A percentile compares a stretch with the other conserved stretches of the same genome.
These are phyloP conservation scores for Enteromius paludinosus DNA, from an alignment of 2,797 vertebrate genomes.

Conservation along the genomic window DNA sequence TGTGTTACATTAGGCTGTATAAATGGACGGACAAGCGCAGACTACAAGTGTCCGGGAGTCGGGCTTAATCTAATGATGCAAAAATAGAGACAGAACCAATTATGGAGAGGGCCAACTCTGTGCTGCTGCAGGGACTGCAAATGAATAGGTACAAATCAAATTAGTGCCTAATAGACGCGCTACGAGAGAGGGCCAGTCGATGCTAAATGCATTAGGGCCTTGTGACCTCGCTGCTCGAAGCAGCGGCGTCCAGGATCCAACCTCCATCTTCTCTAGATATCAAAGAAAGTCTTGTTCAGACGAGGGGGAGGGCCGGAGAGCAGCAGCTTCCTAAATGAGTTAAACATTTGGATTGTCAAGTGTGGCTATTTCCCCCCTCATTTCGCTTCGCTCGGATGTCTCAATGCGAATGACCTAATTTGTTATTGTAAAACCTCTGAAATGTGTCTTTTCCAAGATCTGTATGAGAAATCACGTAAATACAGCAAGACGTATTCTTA, in stretches of 20 bases:
- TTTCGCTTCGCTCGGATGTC: constrained; percentile 27
- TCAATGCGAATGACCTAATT: constrained; percentile 63
- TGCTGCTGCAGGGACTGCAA: constrained; percentile 93
- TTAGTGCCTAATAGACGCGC: constrained; percentile 94
- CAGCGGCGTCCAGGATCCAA: constrained; percentile 87
- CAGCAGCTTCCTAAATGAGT: constrained; percentile 86
- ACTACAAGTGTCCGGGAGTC: constrained; percentile 97
- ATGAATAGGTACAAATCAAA: constrained; percentile 97
- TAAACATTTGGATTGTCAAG: constrained; percentile 82
- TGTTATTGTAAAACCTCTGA: constrained; percentile 63
- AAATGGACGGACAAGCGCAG: constrained; percentile 92
- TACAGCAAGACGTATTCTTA: constrained; percentile 48
- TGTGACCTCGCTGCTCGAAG: constrained; percentile 90
- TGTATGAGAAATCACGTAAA: constrained; percentile 54
- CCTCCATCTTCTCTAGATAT: constrained; percentile 80
- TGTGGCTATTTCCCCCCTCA: constrained; percentile 65
- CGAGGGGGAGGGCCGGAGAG: constrained; percentile 68
- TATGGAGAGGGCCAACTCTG: constrained; percentile 89
- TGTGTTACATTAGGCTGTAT: constrained; percentile 97
- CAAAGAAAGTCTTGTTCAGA: constrained; percentile 93
- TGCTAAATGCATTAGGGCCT: constrained; percentile 98
- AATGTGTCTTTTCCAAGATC: constrained; percentile 58
- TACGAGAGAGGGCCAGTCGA: constrained; percentile 91
- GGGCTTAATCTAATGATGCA: constrained; percentile 99
- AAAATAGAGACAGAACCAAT: constrained; percentile 95